These are phyloP conservation scores for Philopedon plagiatum DNA, from an alignment of 2,888 invertebrate genomes.

Conservation along the genomic window DNA sequence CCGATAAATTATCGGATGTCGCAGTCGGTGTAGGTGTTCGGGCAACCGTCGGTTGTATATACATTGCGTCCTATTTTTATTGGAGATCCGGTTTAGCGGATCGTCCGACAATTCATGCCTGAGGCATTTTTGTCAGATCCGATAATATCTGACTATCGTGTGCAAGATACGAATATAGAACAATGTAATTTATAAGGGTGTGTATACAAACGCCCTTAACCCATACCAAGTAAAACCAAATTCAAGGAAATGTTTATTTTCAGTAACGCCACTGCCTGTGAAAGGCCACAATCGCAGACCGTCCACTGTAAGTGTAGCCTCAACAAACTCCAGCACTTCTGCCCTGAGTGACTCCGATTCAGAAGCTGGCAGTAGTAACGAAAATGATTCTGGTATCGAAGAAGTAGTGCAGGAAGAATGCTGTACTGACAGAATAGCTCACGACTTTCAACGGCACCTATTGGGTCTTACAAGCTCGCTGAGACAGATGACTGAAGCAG, in stretches of 20 bases:
- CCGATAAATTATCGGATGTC: no score
- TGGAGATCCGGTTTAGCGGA: no score
- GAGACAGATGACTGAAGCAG: constrained; percentile 89
- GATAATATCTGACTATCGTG: no score
- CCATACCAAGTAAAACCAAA: no score
- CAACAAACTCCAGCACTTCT: constrained; percentile 74
- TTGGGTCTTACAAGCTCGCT: constrained; percentile 87
- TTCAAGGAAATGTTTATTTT: constrained; percentile 25
- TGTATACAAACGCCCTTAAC: not conserved
- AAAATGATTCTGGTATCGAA: constrained; percentile 86
- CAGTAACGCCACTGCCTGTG: constrained; percentile 55
- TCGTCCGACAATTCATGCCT: no score
- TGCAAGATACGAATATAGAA: no score
- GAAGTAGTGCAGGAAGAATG: constrained; percentile 70
- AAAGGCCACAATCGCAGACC: constrained; percentile 77
- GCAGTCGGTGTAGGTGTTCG: no score
- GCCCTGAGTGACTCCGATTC: constrained; percentile 83
- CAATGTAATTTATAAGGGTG: no score
- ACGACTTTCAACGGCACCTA: constrained; percentile 87
- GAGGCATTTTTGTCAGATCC: no score
- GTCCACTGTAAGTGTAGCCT: constrained; percentile 81
- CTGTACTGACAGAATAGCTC: constrained; percentile 76
- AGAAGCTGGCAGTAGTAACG: constrained; percentile 75
- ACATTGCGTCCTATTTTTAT: no score
- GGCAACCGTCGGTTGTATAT: no score